Evolutionary conservation across 2,797 vertebrate species (phyloP).

Genomic region (Thunnus albacares): DNA sequence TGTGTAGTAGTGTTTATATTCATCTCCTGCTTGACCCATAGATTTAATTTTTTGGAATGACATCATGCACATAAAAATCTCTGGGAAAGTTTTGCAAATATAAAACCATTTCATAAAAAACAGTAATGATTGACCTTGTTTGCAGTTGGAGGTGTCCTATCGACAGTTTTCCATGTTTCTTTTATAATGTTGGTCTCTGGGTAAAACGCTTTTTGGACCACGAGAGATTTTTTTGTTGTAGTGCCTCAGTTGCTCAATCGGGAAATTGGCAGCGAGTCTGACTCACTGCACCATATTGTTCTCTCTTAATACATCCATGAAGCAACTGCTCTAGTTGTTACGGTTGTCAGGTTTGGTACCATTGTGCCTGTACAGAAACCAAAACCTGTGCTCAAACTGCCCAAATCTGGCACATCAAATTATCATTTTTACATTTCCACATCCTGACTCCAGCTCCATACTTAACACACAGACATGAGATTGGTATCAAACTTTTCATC

Average conservation of each 20-base stretch:
- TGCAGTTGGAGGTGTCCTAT: background rate
- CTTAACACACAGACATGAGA: background rate
- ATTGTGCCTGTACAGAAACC: no score
- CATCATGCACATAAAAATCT: background rate
- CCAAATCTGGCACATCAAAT: background rate
- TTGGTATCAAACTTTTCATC: background rate
- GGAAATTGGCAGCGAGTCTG: background rate
- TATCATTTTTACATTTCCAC: background rate
- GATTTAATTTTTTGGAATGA: background rate
- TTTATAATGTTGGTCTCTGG: background rate
- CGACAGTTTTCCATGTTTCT: background rate
- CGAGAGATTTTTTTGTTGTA: slow-evolving; percentile 7
- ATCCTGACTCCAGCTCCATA: background rate
- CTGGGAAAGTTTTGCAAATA: background rate
- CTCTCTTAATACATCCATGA: slow-evolving; percentile 2
- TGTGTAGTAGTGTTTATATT: no score
- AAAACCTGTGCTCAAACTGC: background rate
- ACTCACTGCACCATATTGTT: background rate
- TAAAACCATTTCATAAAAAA: background rate
- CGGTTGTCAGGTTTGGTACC: slow-evolving; percentile 24
- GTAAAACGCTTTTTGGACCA: background rate
- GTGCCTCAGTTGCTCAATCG: background rate
- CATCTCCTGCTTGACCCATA: background rate
- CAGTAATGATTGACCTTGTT: background rate
- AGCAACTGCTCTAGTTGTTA: slow-evolving; percentile 6